Base-by-base conservation (phyloP, 2,113 vertebrate genomes). In the Phylloscopus trochiloides region DNA sequence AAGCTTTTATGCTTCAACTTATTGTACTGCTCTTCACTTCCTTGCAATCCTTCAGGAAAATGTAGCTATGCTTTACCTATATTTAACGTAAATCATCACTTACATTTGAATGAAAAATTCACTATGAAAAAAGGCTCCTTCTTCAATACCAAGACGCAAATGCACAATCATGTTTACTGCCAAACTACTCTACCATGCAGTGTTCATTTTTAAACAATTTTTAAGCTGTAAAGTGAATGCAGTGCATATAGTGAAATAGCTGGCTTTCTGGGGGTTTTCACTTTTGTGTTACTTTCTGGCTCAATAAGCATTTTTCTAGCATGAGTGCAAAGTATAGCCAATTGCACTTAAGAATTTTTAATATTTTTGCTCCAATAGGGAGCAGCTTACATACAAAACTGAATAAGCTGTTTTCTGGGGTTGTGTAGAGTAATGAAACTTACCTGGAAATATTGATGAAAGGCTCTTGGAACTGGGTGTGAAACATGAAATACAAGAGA, bases 11-110 rank as follows among this genome's bases (percentile, higher is more conserved):
- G 98, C 98, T 98, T 97, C 97, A 98, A 94, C 97, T 98, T 97
- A 98, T 97, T 98, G 98, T 98, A 96, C 92, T 98, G 82, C 97
- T 97, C 96, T 98, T 98, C 98, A 98, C 98, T 99, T 99, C 98
- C 98, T 98, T 98, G 98, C 98, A 99, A 98, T 98, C 98, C 98
- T 98, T 98, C 98, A 98, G 98, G 98, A 98, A 98, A 98, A 98
- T 98, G 97, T 97, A 98, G 97, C 98, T 95, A 96, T 96, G 97
- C 98, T 98, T 99, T 99, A 98, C 98, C 98, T 98, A 98, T 98
- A 98, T 98, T 98, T 98, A 99, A 98, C 97, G 98, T 99, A 99
- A 99, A 99, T 98, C 98, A 99, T 98, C 94, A 96, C 98, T 98
- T 97, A 97, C 96, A 98, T 98, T 98, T 97, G 98, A 98, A 98